Percentiles rank a stretch among this genome's conserved stretches.
phyloP scores from a whole-genome alignment of 2,888 invertebrate species.

The Lasioglossum lativentre region DNA sequence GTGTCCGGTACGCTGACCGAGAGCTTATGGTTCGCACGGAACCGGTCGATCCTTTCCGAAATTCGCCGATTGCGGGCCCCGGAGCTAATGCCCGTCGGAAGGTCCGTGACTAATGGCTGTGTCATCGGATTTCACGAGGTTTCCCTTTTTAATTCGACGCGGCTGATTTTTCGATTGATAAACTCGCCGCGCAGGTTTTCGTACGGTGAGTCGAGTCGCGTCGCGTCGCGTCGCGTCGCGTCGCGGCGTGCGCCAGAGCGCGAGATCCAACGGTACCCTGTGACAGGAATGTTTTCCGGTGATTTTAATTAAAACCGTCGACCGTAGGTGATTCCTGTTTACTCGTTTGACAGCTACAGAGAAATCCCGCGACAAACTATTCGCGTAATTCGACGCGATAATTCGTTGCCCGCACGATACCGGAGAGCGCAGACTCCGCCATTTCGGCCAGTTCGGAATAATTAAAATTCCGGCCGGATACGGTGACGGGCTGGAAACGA shows the following conservation, averaged over 20 bases:
- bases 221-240: neutral
- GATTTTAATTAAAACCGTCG: slow-evolving; percentile 41
- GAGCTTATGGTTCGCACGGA: slow-evolving; percentile 38
- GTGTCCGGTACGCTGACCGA: neutral
- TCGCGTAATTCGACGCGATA: slow-evolving; percentile 27
- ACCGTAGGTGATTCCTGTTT: slow-evolving; percentile 12
- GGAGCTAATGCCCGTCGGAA: slow-evolving; percentile 21
- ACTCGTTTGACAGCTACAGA: neutral
- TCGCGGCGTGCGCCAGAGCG: neutral
- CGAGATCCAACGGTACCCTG: neutral
- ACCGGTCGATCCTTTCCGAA: slow-evolving; percentile 60
- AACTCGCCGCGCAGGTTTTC: neutral
- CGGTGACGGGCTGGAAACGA: slow-evolving; percentile 45
- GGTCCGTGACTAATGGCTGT: slow-evolving; percentile 52
- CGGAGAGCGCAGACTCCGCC: neutral
- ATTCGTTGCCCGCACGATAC: slow-evolving; percentile 1
- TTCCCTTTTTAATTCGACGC: slow-evolving; percentile 50
- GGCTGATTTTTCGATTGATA: slow-evolving; percentile 50
- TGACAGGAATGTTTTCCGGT: neutral
- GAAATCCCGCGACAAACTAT: neutral
- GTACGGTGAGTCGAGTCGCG: too few species aligned
- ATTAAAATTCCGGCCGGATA: slow-evolving; percentile 63
- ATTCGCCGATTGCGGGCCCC: slow-evolving; percentile 28
- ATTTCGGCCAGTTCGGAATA: slow-evolving; percentile 26
- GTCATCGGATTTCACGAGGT: slow-evolving; percentile 61